A percentile compares a stretch with the other conserved stretches of the same genome.
Evolutionary conservation across 2,888 invertebrate genomes (phyloP).

Genomic region (Pseudococcus viburni): DNA sequence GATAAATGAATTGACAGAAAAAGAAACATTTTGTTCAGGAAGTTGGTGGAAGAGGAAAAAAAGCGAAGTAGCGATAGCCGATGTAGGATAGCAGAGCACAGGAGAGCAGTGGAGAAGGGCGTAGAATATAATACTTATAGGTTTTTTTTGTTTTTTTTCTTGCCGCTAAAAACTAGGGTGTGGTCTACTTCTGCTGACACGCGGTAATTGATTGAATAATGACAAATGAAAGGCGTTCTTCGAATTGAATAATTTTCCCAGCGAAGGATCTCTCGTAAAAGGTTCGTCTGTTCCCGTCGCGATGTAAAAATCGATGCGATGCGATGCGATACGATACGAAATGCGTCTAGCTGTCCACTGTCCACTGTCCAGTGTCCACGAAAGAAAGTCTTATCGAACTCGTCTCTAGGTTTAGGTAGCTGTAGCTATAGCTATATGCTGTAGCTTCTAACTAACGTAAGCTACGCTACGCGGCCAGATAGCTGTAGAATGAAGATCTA

Average conservation of each 20-base stretch:
- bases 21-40: background rate
- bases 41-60: background rate
- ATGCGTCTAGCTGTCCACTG: no score
- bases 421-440: no score
- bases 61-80: background rate
- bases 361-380: no score
- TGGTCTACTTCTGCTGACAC: conserved; percentile 1
- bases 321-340: no score
- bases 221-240: conserved; percentile 53
- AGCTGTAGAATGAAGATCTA: no score
- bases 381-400: no score
- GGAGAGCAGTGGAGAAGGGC: no score
- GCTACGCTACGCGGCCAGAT: no score
- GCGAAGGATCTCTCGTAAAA: background rate
- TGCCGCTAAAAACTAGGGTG: conserved; percentile 28
- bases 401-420: no score
- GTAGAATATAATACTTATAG: no score
- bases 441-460: no score
- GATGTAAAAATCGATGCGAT: background rate
- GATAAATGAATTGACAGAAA: conserved; percentile 35
- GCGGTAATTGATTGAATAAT: conserved; percentile 56
- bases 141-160: background rate
- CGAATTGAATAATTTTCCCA: conserved; percentile 25
- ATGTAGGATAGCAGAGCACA: background rate
- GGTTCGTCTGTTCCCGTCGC: background rate